Base-by-base conservation (phyloP, 2,113 vertebrate species). In the Synchiropus splendidus region DNA sequence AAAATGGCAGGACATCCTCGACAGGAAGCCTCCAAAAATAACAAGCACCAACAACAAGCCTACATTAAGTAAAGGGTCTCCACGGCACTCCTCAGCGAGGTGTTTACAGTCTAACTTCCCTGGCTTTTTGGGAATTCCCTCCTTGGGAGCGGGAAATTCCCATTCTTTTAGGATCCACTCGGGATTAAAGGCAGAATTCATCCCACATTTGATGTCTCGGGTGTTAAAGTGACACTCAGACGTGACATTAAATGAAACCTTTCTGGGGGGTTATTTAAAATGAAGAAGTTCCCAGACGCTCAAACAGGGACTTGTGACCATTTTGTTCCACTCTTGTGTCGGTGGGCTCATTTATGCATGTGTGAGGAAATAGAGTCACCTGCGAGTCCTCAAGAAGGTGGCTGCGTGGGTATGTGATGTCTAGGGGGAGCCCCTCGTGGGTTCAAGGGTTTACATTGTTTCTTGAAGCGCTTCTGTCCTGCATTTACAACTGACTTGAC, bases 81-180 rank as follows among this genome's bases (percentile, higher is more conserved):
- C 32, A 6, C 39, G 45, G 10, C 16, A 62, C 32, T 56, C 36
- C 44, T 61, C 48, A 46, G 41, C 42, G 11, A 64, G 71, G 38
- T 31, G 34, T 62, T 72, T 67, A 69, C 47, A 69, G 55, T 57
- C 40, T 48, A 51, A 52, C 36, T 8, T 36, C 54, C 62, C 38
- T 67, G 58, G 27, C 48, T 48, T 17, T 64, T 79, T 39, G 80
- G 84, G 79, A 84, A 76, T 83, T 83, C 74, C 85, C 84, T 74
- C 8, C 4, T 2, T 21, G 37, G 68, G 48, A 51, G 61, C 31
- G 80, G 84, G 83, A 83, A 86, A 75, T 82, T 85, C 84, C 84
- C 80, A 46, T 79, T 78, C 67, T 81, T 80, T 72, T 77, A 58
- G 72, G 72, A 79, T 77, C 67, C 56, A 68, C 61, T 66, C 45